Percentiles rank a stretch among this genome's conserved stretches.
Conservation (phyloP, 2,113 vertebrate species). For the Engraulis encrasicolus region DNA sequence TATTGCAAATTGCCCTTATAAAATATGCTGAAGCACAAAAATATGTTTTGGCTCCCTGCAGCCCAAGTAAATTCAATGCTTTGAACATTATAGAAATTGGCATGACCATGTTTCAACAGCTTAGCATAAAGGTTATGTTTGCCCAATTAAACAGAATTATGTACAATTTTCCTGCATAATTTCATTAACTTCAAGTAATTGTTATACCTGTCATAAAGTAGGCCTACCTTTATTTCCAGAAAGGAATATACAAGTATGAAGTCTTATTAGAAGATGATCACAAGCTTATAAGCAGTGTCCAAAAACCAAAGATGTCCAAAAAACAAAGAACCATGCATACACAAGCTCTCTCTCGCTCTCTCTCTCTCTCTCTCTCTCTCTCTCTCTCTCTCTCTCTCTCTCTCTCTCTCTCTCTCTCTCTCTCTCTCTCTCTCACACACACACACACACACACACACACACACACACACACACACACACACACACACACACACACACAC, state of each 20-base stretch:
- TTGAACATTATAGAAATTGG: background rate
- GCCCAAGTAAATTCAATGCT: conserved; percentile 6
- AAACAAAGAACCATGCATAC: too few relatives aligned
- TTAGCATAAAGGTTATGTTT: too few relatives aligned
- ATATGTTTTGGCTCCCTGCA: conserved; percentile 38
- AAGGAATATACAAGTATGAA: background rate
- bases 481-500: conserved; percentile 33
- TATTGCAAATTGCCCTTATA: too few relatives aligned
- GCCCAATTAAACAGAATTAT: conserved; percentile 11
- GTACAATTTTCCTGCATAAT: background rate
- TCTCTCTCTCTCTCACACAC: conserved; percentile 5
- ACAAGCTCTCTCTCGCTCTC: too few relatives aligned
- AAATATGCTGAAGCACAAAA: too few relatives aligned
- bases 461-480: background rate
- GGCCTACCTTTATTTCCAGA: background rate
- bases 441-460: conserved; percentile 11
- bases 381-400: too few relatives aligned
- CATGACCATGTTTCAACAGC: too few relatives aligned
- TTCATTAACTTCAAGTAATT: background rate
- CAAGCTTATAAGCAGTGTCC: too few relatives aligned
- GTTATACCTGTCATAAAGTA: background rate
- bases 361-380: too few relatives aligned
- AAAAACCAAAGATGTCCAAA: too few relatives aligned
- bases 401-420: background rate
- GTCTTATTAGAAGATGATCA: too few relatives aligned